phyloP scores from a whole-genome alignment of 2,113 vertebrate species.

The Centropus bengalensis region DNA sequence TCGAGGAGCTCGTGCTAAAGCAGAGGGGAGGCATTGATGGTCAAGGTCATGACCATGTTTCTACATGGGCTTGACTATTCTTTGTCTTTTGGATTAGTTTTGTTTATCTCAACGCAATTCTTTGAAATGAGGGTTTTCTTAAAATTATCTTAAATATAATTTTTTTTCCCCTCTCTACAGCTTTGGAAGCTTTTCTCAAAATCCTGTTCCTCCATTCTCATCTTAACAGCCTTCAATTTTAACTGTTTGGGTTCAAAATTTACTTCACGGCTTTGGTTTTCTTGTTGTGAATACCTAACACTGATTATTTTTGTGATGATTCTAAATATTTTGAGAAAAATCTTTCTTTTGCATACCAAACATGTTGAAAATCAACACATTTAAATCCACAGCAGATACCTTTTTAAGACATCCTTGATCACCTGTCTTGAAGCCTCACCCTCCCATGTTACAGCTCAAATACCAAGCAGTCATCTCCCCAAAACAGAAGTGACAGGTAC shows the following conservation, averaged over 20 bases:
- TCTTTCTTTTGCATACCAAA: background rate
- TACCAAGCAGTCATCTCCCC: background rate
- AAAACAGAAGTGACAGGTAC: background rate
- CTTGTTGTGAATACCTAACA: background rate
- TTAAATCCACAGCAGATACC: background rate
- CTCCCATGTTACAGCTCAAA: background rate
- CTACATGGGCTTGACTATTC: background rate
- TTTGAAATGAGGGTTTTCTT: background rate
- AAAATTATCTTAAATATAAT: too few species aligned
- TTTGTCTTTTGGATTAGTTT: background rate
- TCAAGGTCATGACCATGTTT: background rate
- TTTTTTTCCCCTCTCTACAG: background rate
- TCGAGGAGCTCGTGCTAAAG: accelerated
- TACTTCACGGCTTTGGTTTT: background rate
- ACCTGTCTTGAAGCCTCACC: background rate
- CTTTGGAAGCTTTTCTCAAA: background rate
- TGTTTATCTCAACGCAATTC: background rate
- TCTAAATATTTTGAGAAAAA: background rate
- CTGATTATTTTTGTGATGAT: background rate
- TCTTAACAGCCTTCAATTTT: background rate
- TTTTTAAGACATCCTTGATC: background rate
- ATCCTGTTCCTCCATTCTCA: background rate
- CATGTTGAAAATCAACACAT: background rate
- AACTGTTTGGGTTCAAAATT: background rate
- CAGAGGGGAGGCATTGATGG: background rate